These are phyloP conservation scores for Turdus rufiventris DNA, from an alignment of 2,113 vertebrate genomes.

Conservation along the genomic window DNA sequence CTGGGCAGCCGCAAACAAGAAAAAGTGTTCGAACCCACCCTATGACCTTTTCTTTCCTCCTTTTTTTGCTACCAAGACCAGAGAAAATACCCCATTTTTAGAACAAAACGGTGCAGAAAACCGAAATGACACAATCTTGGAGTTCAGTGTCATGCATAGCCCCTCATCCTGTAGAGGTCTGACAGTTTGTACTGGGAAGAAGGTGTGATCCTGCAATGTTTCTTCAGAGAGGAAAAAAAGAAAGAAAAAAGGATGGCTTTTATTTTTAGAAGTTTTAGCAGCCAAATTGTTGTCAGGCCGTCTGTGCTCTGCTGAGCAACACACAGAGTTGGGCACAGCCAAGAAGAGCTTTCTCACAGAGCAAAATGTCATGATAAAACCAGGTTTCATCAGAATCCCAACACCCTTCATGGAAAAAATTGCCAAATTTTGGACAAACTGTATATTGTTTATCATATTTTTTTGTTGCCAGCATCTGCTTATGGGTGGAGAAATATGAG, in stretches of 20 bases:
- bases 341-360: slow-evolving; percentile 4
- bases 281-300: slow-evolving; percentile 16
- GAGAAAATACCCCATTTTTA: neutral
- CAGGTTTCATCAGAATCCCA: neutral
- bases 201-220: neutral
- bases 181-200: neutral
- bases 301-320: slow-evolving; percentile 41
- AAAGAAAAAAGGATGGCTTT: neutral
- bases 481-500: neutral
- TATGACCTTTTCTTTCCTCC: neutral
- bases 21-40: neutral
- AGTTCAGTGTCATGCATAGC: neutral
- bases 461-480: neutral
- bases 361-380: neutral
- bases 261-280: slow-evolving; percentile 48
- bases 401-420: neutral
- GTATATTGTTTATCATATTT: neutral
- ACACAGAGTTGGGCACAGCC: neutral
- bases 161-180: neutral
- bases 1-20: neutral
- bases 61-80: neutral
- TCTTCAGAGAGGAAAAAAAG: neutral
- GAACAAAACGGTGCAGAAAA: neutral
- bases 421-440: neutral
- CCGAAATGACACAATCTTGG: neutral